Evolutionary conservation across 2,113 vertebrate species (phyloP), one percentile per base, ranked within the genome.

Genomic region (Gymnorhina tibicen): DNA sequence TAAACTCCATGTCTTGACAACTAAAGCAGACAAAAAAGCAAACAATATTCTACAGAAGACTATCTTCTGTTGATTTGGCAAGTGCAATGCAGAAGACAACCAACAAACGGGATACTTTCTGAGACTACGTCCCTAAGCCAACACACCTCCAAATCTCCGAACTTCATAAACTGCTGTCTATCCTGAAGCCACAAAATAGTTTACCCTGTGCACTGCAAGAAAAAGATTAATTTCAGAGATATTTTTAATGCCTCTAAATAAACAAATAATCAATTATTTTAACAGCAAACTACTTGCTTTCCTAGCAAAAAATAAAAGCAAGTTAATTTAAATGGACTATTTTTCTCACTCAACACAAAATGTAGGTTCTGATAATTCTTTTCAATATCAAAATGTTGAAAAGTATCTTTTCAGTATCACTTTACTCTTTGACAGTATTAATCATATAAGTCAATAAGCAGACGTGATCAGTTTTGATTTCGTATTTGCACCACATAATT

Each of bases 11-110:
- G 17, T 30, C 87, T 81, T 59, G 72, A 42, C 72, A 93, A 60
- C 85, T 47, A 64, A 74, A 91, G 75, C 86, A 94, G 88, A 95
- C 60, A 92, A 64, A 87, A 93, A 53, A 96, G 68, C 44, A 94
- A 50, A 81, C 39, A 59, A 30, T 44, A 64, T 50, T 86, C 92
- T 49, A 17, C 14, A 88, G 95, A 74, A 78, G 68, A 50, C 20
- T 11, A 39, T 41, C 37, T 84, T 75, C 44, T 42, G 16, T 56
- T 42, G 64, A 46, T 67, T 21, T 12, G 44, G 46, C 32, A 58
- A 83, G n/a, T 4, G 35, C 64, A 59, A 18, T 3, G 18, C 42
- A 90, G 59, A 68, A 44, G n/a, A 82, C 6, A 60, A 66, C 16
- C n/a, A 53, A 58, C 17, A 46, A 53, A 46, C 1, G 2, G 18